Evolutionary conservation across 2,888 invertebrate genomes (phyloP).

Genomic region (Mesorhabditis belari): DNA sequence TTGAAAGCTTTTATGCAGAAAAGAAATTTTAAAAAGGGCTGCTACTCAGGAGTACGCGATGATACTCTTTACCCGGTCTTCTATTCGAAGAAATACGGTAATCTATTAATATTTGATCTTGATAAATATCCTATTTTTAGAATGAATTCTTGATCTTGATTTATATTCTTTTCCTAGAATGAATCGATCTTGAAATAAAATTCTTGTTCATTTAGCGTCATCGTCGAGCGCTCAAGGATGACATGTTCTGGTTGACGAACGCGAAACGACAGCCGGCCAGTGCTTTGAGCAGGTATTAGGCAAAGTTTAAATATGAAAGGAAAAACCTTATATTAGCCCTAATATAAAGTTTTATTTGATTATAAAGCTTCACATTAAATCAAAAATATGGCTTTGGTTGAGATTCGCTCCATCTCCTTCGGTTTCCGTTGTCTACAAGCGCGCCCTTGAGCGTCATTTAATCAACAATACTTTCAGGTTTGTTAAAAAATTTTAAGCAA

Average conservation of each 20-base stretch:
- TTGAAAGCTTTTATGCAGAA: no score
- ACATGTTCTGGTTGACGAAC: constrained; percentile 52
- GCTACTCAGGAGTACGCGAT: no score
- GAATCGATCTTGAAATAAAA: neutral
- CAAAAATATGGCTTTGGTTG: no score
- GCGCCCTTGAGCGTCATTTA: constrained; percentile 47
- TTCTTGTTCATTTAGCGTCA: constrained; percentile 33
- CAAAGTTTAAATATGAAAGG: no score
- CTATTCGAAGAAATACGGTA: no score
- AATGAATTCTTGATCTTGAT: neutral
- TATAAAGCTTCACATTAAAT: no score
- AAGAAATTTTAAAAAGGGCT: no score
- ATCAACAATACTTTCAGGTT: constrained; percentile 32
- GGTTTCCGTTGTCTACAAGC: constrained; percentile 44
- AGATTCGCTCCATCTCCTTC: constrained; percentile 49
- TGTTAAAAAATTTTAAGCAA: neutral
- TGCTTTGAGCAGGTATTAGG: constrained; percentile 8
- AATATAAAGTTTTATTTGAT: no score
- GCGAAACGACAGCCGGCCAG: constrained; percentile 30
- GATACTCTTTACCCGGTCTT: no score
- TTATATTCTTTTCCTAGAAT: no score
- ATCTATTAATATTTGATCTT: no score
- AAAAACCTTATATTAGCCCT: no score
- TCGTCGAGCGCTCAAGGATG: constrained; percentile 49
- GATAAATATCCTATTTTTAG: neutral